Conservation (phyloP, 2,113 vertebrate genomes). For the Lamprologus ornatipinnis region DNA sequence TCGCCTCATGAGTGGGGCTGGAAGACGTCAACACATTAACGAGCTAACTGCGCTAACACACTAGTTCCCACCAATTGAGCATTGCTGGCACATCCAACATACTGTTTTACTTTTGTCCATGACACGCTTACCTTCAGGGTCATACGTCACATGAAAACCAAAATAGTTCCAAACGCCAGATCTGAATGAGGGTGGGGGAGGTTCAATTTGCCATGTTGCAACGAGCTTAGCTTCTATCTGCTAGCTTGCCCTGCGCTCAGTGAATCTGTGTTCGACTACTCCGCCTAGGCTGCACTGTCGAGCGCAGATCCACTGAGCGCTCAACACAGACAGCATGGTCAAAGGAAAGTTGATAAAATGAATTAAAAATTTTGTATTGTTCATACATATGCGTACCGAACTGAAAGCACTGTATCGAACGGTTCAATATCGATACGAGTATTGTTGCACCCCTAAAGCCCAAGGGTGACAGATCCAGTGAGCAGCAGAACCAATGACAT, state of each 20-base stretch:
- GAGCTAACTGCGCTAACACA: too few relatives aligned
- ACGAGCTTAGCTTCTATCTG: accelerated
- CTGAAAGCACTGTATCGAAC: accelerated
- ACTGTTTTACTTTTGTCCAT: too few relatives aligned
- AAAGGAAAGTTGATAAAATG: accelerated
- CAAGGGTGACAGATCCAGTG: not conserved
- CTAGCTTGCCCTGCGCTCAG: accelerated
- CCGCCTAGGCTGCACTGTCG: too few relatives aligned
- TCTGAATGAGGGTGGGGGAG: too few relatives aligned
- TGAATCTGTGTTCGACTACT: accelerated
- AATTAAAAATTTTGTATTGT: accelerated
- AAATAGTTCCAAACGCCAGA: too few relatives aligned
- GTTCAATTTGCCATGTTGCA: too few relatives aligned
- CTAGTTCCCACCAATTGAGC: too few relatives aligned
- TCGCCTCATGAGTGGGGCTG: too few relatives aligned
- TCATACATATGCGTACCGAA: accelerated
- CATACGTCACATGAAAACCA: accelerated
- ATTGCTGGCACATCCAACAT: accelerated
- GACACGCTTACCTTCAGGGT: accelerated
- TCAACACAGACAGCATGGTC: accelerated
- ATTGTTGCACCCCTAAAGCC: not conserved
- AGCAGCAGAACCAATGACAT: not conserved
- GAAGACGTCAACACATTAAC: too few relatives aligned
- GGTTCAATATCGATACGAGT: accelerated
- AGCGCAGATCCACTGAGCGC: accelerated